These are phyloP conservation scores for Myodes glareolus DNA, from an alignment of 2,113 vertebrate species.

Conservation along the genomic window DNA sequence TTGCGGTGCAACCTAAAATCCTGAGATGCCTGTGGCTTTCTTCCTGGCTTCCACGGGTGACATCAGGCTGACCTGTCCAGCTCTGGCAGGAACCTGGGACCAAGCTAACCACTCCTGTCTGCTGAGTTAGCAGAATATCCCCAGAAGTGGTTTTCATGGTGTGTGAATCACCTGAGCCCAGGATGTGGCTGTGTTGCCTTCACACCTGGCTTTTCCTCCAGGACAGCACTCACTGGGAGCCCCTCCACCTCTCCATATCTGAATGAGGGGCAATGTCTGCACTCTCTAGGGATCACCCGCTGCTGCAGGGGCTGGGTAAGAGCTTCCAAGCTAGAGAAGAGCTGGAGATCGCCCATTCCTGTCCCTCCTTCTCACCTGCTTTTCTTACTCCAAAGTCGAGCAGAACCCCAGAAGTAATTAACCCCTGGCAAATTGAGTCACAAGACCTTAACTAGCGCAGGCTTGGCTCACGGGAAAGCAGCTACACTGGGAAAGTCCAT, in stretches of 20 bases:
- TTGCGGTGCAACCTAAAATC: not conserved
- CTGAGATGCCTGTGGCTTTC: not conserved
- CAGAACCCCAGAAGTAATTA: constrained; percentile 17
- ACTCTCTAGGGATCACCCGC: not conserved
- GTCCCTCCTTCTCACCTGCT: not conserved
- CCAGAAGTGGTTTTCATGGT: constrained; percentile 22
- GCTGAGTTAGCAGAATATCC: constrained; percentile 32
- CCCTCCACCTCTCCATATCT: not conserved
- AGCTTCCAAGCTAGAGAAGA: not conserved
- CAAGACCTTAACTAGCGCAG: not conserved
- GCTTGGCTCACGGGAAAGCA: constrained; percentile 4
- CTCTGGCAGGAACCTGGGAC: not conserved
- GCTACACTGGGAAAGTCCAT: not conserved
- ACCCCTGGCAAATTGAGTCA: constrained; percentile 7
- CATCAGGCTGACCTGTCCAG: constrained; percentile 59
- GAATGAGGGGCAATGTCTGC: not conserved
- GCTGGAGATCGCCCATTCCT: not conserved
- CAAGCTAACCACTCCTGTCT: not conserved
- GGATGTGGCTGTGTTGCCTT: not conserved
- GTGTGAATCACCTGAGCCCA: not conserved
- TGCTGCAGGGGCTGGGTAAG: not conserved
- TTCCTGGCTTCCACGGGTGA: constrained; percentile 49
- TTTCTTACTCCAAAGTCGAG: not conserved
- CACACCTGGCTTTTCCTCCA: not conserved
- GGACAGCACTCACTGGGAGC: not conserved